Conservation (phyloP, 1,140 invertebrate species). For the Drosophila funebris region DNA sequence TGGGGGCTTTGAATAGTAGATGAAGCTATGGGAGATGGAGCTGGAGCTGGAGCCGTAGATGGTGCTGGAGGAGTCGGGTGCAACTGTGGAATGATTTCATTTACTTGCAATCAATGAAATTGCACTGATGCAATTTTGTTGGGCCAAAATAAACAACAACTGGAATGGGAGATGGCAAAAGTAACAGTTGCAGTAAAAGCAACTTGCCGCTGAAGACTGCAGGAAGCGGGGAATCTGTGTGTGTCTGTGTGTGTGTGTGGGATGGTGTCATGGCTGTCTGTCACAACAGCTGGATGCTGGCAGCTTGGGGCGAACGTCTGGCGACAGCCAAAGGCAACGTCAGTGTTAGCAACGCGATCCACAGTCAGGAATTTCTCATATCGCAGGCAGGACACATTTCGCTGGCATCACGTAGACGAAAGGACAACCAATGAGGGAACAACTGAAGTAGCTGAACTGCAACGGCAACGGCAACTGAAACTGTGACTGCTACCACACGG, state of each 20-base stretch:
- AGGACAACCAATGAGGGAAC: not conserved
- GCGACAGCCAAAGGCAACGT: conserved; percentile 36
- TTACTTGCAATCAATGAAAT: conserved; percentile 83
- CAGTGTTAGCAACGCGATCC: conserved; percentile 14
- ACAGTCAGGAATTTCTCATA: conserved; percentile 59
- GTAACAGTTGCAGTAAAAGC: conserved; percentile 37
- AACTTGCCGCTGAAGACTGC: conserved; percentile 22
- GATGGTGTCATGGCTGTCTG: conserved; percentile 33
- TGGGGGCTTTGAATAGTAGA: not conserved
- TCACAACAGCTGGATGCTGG: conserved; percentile 48
- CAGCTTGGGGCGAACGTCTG: conserved; percentile 42
- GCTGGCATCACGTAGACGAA: conserved; percentile 18
- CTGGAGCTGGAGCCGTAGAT: not conserved
- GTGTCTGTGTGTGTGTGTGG: not conserved
- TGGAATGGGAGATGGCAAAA: conserved; percentile 18
- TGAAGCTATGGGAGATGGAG: not conserved
- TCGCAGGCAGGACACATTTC: conserved; percentile 45
- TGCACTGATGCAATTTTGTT: conserved; percentile 75
- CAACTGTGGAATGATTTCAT: conserved; percentile 71
- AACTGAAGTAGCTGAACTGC: not conserved
- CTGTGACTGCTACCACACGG: conserved; percentile 4
- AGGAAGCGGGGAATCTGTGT: conserved; percentile 1
- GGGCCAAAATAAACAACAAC: conserved; percentile 63
- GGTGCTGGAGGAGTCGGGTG: not conserved
- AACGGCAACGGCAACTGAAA: conserved; percentile 5